These are phyloP conservation scores for Serinus canaria DNA, from an alignment of 2,113 vertebrate genomes.

Conservation along the genomic window DNA sequence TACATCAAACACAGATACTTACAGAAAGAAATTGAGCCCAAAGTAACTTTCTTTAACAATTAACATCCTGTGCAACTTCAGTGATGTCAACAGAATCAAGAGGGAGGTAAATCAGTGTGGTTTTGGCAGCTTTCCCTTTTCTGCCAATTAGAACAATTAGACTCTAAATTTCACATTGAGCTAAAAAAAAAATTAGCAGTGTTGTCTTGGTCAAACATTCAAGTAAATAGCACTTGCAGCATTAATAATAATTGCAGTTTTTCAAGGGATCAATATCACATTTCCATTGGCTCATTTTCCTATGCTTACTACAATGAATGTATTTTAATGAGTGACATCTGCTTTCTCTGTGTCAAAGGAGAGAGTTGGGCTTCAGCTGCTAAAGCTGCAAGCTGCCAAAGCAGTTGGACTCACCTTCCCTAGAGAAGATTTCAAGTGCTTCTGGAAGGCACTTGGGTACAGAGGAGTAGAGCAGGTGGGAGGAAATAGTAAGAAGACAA, in stretches of 20 bases:
- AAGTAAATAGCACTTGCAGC: conserved; percentile 26
- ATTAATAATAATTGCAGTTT: background rate
- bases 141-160: conserved; percentile 31
- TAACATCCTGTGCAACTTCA: background rate
- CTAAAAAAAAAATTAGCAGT: conserved; percentile 31
- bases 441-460: background rate
- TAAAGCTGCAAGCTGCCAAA: background rate
- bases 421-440: background rate
- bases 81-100: background rate
- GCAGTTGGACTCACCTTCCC: background rate
- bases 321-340: background rate
- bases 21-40: background rate
- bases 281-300: background rate
- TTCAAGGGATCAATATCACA: background rate
- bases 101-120: background rate
- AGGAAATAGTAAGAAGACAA: background rate
- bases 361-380: background rate
- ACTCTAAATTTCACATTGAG: conserved; percentile 23
- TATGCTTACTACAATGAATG: background rate
- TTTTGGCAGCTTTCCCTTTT: conserved; percentile 35
- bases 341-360: background rate
- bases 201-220: conserved; percentile 31
- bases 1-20: background rate
- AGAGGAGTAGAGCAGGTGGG: background rate
- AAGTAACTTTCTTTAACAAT: conserved; percentile 25